Conservation (phyloP, 1,140 invertebrate species). For the Trichonephila clavipes region DNA sequence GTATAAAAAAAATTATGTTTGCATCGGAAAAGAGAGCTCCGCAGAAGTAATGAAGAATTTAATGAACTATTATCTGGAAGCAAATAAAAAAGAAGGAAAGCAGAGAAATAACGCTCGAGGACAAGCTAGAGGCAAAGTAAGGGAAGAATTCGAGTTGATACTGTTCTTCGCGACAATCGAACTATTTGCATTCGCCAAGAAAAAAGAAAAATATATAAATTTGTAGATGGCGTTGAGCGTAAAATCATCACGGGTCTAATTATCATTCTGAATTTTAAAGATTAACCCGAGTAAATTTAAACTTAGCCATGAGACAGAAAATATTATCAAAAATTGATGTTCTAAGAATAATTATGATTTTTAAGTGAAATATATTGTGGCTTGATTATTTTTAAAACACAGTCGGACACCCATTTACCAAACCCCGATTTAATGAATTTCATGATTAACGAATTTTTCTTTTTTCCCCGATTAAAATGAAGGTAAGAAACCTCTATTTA, state of each 20-base stretch:
- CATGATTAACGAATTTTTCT: too few relatives aligned
- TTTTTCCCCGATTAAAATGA: too few relatives aligned
- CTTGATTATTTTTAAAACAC: too few relatives aligned
- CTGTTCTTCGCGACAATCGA: constrained; percentile 56
- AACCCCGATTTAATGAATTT: too few relatives aligned
- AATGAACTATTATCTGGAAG: constrained; percentile 73
- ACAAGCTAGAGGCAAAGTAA: background rate
- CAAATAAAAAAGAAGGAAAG: constrained; percentile 50
- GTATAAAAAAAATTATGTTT: constrained; percentile 4
- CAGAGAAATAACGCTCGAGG: constrained; percentile 61
- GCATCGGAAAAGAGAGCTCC: constrained; percentile 30
- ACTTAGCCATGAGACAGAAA: background rate
- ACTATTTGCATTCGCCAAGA: constrained; percentile 53
- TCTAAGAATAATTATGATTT: background rate
- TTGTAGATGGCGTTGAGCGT: constrained; percentile 6
- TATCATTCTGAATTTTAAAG: background rate
- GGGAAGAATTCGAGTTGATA: constrained; percentile 54
- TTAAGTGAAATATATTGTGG: too few relatives aligned
- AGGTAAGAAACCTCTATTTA: too few relatives aligned
- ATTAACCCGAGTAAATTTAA: background rate
- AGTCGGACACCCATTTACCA: too few relatives aligned
- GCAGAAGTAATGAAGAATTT: constrained; percentile 74
- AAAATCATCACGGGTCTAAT: constrained; percentile 36
- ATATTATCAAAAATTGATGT: background rate
- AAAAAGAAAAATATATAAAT: constrained; percentile 30